A percentile compares a stretch with the other conserved stretches of the same genome.
phyloP scores from a whole-genome alignment of 2,888 invertebrate genomes.

The Agelastica alni region DNA sequence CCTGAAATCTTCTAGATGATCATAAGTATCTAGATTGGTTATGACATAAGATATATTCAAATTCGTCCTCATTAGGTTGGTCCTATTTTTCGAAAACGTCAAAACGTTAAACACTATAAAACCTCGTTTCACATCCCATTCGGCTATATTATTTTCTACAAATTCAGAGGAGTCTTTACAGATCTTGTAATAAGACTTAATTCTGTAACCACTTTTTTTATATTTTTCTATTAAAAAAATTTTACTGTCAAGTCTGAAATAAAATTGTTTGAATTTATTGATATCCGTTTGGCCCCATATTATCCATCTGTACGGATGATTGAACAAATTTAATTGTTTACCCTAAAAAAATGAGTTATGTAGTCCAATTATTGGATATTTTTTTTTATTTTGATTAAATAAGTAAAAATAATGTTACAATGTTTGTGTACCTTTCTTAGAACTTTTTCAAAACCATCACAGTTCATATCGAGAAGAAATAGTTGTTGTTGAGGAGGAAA shows the following conservation, averaged over 20 bases:
- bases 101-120: conserved; percentile 25
- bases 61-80: conserved; percentile 39
- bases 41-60: conserved; percentile 48
- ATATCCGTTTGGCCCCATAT: conserved; percentile 26
- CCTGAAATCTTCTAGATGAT: conserved; percentile 57
- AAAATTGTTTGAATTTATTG: conserved; percentile 22
- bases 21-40: conserved; percentile 51
- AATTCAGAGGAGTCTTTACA: conserved; percentile 19
- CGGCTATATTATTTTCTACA: conserved; percentile 27
- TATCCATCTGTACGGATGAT: conserved; percentile 42
- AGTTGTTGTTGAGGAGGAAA: not conserved
- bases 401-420: conserved; percentile 9
- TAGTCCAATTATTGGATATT: too few species aligned
- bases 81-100: conserved; percentile 17
- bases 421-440: not conserved
- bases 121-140: conserved; percentile 24
- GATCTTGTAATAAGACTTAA: conserved; percentile 35
- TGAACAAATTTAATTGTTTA: conserved; percentile 34
- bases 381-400: too few species aligned
- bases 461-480: not conserved
- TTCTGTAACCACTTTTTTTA: not conserved
- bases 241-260: conserved; percentile 38
- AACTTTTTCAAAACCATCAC: not conserved
- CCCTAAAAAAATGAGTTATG: conserved; percentile 43
- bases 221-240: conserved; percentile 35